Base-by-base conservation (phyloP, 2,888 invertebrate species). In the Diaperis boleti region DNA sequence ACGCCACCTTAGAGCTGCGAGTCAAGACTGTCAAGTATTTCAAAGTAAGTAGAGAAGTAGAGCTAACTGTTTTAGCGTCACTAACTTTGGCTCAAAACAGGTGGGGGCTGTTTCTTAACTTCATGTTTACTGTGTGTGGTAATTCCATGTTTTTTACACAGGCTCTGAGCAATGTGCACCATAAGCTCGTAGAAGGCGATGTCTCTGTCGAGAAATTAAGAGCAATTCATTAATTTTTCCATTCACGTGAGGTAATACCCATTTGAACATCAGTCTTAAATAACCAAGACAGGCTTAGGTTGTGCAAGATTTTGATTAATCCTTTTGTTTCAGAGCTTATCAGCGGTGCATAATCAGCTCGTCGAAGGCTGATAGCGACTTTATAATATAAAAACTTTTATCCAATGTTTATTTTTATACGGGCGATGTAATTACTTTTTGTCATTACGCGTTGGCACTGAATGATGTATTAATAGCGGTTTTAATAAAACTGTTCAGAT, bases 1-100 rank as follows among this genome's bases (percentile, higher is more conserved):
- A 94, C 82, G 98, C 99, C 66, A 99, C 99, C 33, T 84, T 95
- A 70, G 98, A 99, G 83, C 87, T 99, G 72, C 89, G 94, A 76
- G 98, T 98, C 60, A 98, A 96, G 84, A 99, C 98, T 67, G 98
- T 98, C 72, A 98, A 97, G 85, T 99, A 99, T 83, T 99, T 99
- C 84, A 97, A 76, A 69, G 75, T 75, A 60, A 70, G 67, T 62
- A n/a, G n/a, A n/a, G n/a, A n/a, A n/a, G n/a, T n/a, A n/a, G n/a
- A n/a, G n/a, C n/a, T n/a, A n/a, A n/a, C n/a, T n/a, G n/a, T n/a
- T n/a, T n/a, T n/a, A n/a, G n/a, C n/a, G n/a, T n/a, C n/a, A n/a
- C 6, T 33, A 26, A 2, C 15, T 44, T 33, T 35, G 10, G 47
- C 14, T 15, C 17, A 6, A n/a, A 15, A 29, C 15, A 41, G 15